Conservation (phyloP, 2,888 invertebrate species). For the Synanthedon formicaeformis region DNA sequence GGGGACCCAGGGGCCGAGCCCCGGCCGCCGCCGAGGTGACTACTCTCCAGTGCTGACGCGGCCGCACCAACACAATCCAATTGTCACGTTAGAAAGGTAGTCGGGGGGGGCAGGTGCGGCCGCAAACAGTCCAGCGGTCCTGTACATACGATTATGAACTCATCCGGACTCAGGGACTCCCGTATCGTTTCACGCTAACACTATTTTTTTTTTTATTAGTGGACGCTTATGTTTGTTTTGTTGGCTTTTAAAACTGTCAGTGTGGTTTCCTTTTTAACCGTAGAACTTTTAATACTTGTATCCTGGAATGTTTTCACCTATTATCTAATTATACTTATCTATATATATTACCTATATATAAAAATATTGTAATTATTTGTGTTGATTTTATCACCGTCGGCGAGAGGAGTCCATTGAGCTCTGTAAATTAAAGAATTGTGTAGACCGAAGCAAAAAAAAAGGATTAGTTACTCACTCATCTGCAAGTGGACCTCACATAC, state of each 20-base stretch:
- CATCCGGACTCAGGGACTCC: conserved; percentile 24
- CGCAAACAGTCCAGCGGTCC: conserved; percentile 11
- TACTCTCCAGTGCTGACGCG: conserved; percentile 2
- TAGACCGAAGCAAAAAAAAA: no score
- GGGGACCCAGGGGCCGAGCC: conserved; percentile 13
- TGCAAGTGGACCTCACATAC: no score
- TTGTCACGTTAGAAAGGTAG: background rate
- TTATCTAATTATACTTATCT: conserved; percentile 7
- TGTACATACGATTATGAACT: conserved; percentile 15
- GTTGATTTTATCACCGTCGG: conserved; percentile 2
- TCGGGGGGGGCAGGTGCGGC: conserved; percentile 8
- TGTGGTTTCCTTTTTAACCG: conserved; percentile 54
- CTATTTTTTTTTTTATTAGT: conserved; percentile 29
- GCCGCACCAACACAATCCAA: conserved; percentile 7
- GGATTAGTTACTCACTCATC: no score
- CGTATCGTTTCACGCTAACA: conserved; percentile 49
- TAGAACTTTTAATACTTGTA: conserved; percentile 41
- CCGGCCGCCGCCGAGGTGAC: conserved; percentile 7
- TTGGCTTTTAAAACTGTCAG: conserved; percentile 64
- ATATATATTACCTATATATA: conserved; percentile 9
- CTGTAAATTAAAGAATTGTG: no score
- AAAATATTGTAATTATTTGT: conserved; percentile 17
- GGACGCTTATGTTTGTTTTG: conserved; percentile 63
- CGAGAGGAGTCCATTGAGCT: conserved; percentile 13
- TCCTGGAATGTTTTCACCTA: conserved; percentile 54